Percentiles rank a stretch among this genome's conserved stretches.
Evolutionary conservation across 2,797 vertebrate genomes (phyloP).

Genomic region (Pangasius macronema): DNA sequence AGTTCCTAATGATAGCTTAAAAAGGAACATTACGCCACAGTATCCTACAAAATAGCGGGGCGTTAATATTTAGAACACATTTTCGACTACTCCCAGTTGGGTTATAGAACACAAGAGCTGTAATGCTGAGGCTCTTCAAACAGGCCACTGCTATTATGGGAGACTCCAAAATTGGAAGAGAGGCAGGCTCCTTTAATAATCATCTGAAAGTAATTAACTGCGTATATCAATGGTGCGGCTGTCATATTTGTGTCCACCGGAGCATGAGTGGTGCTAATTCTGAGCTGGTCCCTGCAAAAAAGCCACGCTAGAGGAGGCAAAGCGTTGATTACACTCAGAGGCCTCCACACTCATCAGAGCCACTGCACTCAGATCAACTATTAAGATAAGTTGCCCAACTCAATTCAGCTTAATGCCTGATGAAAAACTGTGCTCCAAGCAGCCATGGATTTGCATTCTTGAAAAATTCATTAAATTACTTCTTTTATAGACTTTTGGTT

Average conservation of each 20-base stretch:
- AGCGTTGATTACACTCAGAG: constrained; percentile 77
- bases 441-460: constrained; percentile 77
- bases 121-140: constrained; percentile 59
- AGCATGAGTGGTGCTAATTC: constrained; percentile 74
- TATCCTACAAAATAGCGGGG: constrained; percentile 21
- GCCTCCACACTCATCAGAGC: constrained; percentile 69
- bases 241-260: constrained; percentile 76
- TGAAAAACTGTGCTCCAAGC: constrained; percentile 73
- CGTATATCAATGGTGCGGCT: constrained; percentile 74
- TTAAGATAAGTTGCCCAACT: constrained; percentile 79
- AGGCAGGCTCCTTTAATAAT: constrained; percentile 63
- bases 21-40: constrained; percentile 10
- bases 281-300: constrained; percentile 74
- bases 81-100: constrained; percentile 6
- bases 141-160: constrained; percentile 60
- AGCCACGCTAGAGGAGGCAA: constrained; percentile 77
- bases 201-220: constrained; percentile 75
- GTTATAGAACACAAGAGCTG: constrained; percentile 18
- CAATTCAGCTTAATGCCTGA: constrained; percentile 76
- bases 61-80: constrained; percentile 28
- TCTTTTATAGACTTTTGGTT: constrained; percentile 78
- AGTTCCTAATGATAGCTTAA: constrained; percentile 5
- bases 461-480: constrained; percentile 79
- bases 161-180: constrained; percentile 61
- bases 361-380: constrained; percentile 79